These are phyloP conservation scores for Aromia moschata DNA, from an alignment of 2,888 invertebrate genomes.

Conservation along the genomic window DNA sequence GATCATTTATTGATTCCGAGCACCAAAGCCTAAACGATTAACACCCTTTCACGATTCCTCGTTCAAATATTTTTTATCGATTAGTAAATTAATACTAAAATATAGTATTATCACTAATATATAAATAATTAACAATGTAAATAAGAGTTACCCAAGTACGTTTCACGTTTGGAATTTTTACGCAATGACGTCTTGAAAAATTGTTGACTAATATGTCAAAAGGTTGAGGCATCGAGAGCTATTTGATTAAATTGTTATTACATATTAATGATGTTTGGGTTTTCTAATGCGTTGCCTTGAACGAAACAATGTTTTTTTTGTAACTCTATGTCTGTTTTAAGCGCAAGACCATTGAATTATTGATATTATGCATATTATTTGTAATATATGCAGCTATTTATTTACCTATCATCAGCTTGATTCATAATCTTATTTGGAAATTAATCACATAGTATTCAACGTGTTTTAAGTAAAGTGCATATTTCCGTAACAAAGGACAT, in stretches of 20 bases:
- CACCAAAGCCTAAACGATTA: not conserved
- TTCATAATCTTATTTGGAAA: no score
- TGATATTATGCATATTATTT: no score
- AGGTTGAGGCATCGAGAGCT: conserved; percentile 7
- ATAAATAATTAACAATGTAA: conserved; percentile 10
- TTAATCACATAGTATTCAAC: no score
- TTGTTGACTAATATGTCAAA: conserved; percentile 19
- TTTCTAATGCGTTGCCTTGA: conserved; percentile 1
- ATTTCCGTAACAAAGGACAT: no score
- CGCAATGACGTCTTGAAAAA: conserved; percentile 9
- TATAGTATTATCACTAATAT: no score
- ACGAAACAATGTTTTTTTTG: not conserved
- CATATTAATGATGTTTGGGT: conserved; percentile 4
- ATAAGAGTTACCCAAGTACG: conserved; percentile 7
- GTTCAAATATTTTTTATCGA: not conserved
- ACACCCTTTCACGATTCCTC: no score
- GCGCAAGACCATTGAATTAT: no score
- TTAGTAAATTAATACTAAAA: not conserved
- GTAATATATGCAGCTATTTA: no score
- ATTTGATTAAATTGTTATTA: conserved; percentile 12
- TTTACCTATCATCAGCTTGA: no score
- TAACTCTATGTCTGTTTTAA: not conserved
- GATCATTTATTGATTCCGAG: not conserved
- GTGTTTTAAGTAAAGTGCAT: no score
- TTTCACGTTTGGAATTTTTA: conserved; percentile 11